Evolutionary conservation across 2,113 vertebrate genomes (phyloP).

Genomic region (Globicephala melas): DNA sequence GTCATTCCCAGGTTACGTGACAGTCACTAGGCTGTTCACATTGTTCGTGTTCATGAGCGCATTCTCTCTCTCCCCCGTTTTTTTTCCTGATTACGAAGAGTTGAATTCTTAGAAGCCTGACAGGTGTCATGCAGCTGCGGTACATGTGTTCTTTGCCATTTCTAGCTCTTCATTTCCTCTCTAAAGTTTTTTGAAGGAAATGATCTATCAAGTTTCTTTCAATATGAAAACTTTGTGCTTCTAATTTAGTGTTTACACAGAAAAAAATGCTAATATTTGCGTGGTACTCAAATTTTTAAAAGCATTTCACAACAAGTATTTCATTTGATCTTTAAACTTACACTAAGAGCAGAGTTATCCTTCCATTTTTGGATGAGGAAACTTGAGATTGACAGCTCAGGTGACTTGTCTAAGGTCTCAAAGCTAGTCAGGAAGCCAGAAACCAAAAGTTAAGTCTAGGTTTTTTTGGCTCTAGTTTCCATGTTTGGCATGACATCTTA

Average conservation of each 20-base stretch:
- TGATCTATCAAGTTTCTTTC: not conserved
- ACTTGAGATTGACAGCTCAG: not conserved
- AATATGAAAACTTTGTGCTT: not conserved
- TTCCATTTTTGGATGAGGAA: not conserved
- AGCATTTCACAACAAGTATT: not conserved
- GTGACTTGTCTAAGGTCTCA: not conserved
- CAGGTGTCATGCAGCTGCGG: not conserved
- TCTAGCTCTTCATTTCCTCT: not conserved
- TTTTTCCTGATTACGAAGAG: not conserved
- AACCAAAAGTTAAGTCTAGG: not conserved
- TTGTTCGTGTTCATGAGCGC: not conserved
- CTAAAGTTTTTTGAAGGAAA: not conserved
- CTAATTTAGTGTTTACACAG: not conserved
- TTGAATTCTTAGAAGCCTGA: not conserved
- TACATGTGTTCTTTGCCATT: not conserved
- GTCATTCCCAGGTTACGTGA: not conserved
- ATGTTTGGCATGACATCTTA: not conserved
- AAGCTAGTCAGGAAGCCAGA: not conserved
- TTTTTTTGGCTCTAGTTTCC: not conserved
- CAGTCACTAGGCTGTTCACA: not conserved
- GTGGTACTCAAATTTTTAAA: not conserved
- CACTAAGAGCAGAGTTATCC: not conserved
- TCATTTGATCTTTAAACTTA: slow-evolving; percentile 10
- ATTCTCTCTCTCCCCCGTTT: not conserved
- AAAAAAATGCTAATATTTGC: not conserved